Percentiles rank a stretch among this genome's conserved stretches.
phyloP scores from a whole-genome alignment of 2,888 invertebrate species.

The Oscheius sp. region DNA sequence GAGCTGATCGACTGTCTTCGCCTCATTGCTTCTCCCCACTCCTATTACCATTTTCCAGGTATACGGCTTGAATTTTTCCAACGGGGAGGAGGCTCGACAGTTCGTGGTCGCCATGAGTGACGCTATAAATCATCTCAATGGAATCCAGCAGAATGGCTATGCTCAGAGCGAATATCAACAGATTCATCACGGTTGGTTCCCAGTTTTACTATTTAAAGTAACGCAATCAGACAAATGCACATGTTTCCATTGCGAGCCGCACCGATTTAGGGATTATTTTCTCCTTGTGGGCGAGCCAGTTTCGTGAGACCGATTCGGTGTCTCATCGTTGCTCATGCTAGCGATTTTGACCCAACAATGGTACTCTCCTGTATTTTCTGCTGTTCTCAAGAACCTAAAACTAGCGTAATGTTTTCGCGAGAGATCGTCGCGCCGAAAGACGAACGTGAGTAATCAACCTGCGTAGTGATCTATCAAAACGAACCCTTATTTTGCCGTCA shows the following conservation, averaged over 20 bases:
- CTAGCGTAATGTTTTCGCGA: conserved; percentile 28
- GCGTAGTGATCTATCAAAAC: not conserved
- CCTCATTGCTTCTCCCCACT: not conserved
- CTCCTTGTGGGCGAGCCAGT: conserved; percentile 22
- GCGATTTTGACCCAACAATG: not conserved
- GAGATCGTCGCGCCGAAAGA: not conserved
- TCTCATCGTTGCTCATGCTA: not conserved
- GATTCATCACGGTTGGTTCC: conserved; percentile 41
- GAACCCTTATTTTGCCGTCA: not conserved
- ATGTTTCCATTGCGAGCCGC: conserved; percentile 5
- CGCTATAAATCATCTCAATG: conserved; percentile 42
- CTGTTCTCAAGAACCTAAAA: conserved; percentile 25
- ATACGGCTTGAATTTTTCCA: conserved; percentile 96
- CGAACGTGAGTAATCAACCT: conserved; percentile 15
- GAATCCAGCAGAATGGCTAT: conserved; percentile 34
- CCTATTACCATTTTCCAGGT: conserved; percentile 26
- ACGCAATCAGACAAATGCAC: conserved; percentile 18
- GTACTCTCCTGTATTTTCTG: conserved; percentile 19
- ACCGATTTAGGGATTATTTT: conserved; percentile 29
- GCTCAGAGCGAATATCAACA: conserved; percentile 44
- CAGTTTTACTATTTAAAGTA: conserved; percentile 1
- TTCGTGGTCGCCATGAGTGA: conserved; percentile 43
- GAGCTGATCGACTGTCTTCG: too few relatives aligned
- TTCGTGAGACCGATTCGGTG: not conserved
- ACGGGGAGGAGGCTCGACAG: conserved; percentile 36